Conservation (phyloP, 2,888 invertebrate species). For the Lamellibrachia satsuma region DNA sequence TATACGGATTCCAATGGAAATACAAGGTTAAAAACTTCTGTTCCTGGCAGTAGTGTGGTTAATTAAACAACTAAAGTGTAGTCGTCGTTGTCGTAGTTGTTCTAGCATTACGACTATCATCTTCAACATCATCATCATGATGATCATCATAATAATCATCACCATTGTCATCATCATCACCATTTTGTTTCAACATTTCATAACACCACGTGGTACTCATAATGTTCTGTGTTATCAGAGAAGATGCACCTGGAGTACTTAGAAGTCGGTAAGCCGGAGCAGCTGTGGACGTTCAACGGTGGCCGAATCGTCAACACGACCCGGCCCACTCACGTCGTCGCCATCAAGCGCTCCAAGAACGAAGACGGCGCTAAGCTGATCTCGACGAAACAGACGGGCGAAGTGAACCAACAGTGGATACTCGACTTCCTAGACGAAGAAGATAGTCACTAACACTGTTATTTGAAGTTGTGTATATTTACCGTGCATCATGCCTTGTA, state of each 20-base stretch:
- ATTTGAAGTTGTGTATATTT: not conserved
- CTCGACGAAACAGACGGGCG: conserved; percentile 20
- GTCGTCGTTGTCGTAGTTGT: not conserved
- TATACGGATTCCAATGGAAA: no score
- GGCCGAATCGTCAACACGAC: conserved; percentile 5
- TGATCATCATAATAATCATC: not conserved
- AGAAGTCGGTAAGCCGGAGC: conserved; percentile 18
- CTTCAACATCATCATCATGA: not conserved
- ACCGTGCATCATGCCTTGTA: not conserved
- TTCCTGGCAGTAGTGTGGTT: no score
- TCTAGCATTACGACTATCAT: not conserved
- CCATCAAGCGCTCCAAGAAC: conserved; percentile 19
- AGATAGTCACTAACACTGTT: not conserved
- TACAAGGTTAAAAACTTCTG: no score
- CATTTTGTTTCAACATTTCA: not conserved
- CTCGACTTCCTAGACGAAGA: conserved; percentile 18
- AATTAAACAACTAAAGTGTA: no score
- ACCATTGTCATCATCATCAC: not conserved
- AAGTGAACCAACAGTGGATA: not conserved
- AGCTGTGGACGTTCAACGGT: not conserved
- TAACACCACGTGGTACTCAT: not conserved
- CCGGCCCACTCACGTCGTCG: not conserved
- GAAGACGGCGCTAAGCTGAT: conserved; percentile 19
- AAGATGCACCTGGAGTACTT: not conserved
- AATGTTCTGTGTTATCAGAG: not conserved